Percentiles rank a stretch among this genome's conserved stretches.
Conservation (phyloP, 2,113 vertebrate species). For the Myotis davidii region DNA sequence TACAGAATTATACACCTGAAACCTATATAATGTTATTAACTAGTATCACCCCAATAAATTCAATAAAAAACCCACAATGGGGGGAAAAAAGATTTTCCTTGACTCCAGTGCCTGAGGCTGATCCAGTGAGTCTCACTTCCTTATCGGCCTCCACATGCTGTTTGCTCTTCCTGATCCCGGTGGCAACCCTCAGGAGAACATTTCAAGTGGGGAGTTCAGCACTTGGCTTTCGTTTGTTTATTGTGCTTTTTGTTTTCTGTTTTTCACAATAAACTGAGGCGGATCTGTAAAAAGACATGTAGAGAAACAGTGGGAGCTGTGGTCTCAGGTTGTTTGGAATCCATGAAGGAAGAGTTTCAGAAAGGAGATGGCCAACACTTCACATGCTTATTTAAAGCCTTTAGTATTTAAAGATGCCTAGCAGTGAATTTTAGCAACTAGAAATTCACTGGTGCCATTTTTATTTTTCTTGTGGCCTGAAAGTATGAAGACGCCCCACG, state of each 20-base stretch:
- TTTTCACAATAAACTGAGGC: background rate
- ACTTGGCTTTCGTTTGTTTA: background rate
- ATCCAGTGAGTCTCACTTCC: background rate
- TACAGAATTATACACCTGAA: background rate
- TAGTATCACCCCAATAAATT: background rate
- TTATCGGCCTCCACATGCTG: rapidly evolving
- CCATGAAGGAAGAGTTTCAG: background rate
- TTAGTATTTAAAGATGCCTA: background rate
- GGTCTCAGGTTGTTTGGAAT: background rate
- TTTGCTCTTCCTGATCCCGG: background rate
- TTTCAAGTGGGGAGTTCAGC: background rate
- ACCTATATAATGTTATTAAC: background rate
- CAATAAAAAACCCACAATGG: background rate
- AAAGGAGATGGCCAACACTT: background rate
- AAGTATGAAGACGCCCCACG: background rate
- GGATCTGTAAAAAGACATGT: background rate
- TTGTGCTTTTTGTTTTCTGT: background rate
- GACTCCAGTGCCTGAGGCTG: background rate
- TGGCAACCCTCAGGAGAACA: background rate
- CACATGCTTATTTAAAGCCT: background rate
- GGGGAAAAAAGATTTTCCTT: background rate
- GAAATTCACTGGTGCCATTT: background rate
- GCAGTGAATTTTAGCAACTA: background rate
- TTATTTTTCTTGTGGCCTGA: background rate
- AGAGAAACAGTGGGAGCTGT: background rate